Evolutionary conservation across 1,140 invertebrate species (phyloP).

Genomic region (Drosophila saltans): DNA sequence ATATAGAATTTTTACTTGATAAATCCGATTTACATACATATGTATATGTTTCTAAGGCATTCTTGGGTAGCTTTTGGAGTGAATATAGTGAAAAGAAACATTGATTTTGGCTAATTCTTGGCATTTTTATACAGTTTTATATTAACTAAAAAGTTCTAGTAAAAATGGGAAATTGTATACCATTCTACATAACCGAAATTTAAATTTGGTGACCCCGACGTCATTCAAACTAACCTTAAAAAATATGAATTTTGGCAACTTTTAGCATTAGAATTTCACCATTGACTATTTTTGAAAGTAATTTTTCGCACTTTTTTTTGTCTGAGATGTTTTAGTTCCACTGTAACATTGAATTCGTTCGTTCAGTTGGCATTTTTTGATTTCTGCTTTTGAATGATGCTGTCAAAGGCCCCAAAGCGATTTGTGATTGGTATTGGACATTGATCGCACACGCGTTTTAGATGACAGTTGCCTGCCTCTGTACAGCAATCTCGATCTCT

Average conservation of each 20-base stretch:
- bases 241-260: not conserved
- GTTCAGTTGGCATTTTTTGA: conserved; percentile 50
- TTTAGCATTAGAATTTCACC: not conserved
- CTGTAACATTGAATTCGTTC: conserved; percentile 25
- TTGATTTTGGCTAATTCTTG: too few relatives aligned
- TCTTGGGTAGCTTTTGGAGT: too few relatives aligned
- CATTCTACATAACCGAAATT: not conserved
- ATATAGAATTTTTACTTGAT: too few relatives aligned
- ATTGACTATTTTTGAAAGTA: not conserved
- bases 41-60: too few relatives aligned
- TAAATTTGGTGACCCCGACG: conserved; percentile 1
- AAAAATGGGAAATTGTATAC: too few relatives aligned
- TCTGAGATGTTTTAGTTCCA: conserved; percentile 19
- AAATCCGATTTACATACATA: too few relatives aligned
- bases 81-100: too few relatives aligned
- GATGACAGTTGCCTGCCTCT: conserved; percentile 21
- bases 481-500: not conserved
- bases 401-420: conserved; percentile 77
- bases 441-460: conserved; percentile 62
- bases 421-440: conserved; percentile 74
- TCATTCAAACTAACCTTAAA: not conserved
- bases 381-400: conserved; percentile 72
- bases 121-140: too few relatives aligned
- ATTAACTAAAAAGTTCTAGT: too few relatives aligned
- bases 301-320: not conserved